Base-by-base conservation (phyloP, 1,140 invertebrate species). In the Rhynchophorus ferrugineus region DNA sequence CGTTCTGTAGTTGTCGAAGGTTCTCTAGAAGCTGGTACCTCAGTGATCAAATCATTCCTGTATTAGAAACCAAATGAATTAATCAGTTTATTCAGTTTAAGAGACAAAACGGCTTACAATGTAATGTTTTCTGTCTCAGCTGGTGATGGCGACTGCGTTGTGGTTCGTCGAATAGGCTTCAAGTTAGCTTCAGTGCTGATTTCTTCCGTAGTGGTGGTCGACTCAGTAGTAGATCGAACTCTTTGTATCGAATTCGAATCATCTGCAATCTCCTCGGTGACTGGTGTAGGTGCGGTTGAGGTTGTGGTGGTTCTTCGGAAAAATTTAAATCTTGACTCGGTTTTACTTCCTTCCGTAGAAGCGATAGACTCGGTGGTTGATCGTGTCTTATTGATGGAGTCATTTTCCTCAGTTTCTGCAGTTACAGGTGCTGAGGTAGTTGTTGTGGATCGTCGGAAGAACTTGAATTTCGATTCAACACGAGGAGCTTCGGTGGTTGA, bases 361-460 rank as follows among this genome's bases (percentile, higher is more conserved):
- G 20, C 33, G 1, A 18, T 16, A 5, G n/a, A 11, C 9, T 44
- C n/a, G 1, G 21, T 44, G 5, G 24, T 29, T 29, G 24, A 29
- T 29, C 11, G 5, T 29, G 5, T 5, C 24, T 11, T 29, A 29
- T 6, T 11, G 11, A 29, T 6, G 11, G 5, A 29, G 24, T 29
- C 24, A 11, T 29, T 29, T 5, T 44, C 22, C 7, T 39, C 36
- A 6, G 7, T 20, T 21, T n/a, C 9, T 21, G 35, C 14, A 1
- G n/a, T 37, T 14, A 16, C 5, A 22, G 33, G 36, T 3, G 39
- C 21, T 29, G 14, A 1, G 9, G 19, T 14, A 2, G 39, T 50
- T 14, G 49, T 44, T 7, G 49, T 43, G 9, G 37, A 37, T 8
- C 49, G 49, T 50, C 41, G 49, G 13, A 50, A 14, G 11, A 34